Evolutionary conservation across 2,113 vertebrate species (phyloP), one percentile per base, ranked within the genome.

Genomic region (Morone chrysops): DNA sequence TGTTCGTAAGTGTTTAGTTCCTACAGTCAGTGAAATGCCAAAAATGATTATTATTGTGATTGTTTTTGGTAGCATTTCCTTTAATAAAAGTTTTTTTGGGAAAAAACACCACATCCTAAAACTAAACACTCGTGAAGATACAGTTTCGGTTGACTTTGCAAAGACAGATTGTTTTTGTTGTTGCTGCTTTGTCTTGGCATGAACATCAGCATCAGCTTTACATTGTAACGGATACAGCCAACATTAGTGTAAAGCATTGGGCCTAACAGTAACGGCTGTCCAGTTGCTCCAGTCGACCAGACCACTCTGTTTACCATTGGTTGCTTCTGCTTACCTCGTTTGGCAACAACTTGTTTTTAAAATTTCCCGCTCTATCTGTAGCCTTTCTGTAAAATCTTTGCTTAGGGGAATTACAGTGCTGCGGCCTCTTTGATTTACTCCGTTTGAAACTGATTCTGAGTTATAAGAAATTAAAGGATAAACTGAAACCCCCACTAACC

Each of bases 371-470:
- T 5, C 16, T 66, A 9, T 51, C 2, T 47, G 45, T 47, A 47
- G 0, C 36, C 60, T 1, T 1, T 1, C 8, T 57, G 8, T 5
- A n/a, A 1, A 40, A 2, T 5, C 8, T 17, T 1, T 68, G 6
- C 25, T 48, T 16, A 3, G 3, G 1, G 18, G 4, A 63, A 38
- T 13, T 1, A 68, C 50, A 22, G 3, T 53, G 12, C n/a, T 47
- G 4, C 31, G 43, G 2, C 7, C 8, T 62, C 2, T 31, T 11
- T 38, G 20, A 48, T 75, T 60, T 38, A 12, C 13, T 51, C 12
- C 0, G 8, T 72, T 56, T 45, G 14, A 82, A 54, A 53, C 50
- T 54, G 40, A 70, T 61, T 65, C 36, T 38, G 4, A 40, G 6
- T 78, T 57, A 16, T 18, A n/a, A 43, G 6, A 63, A 65, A 41